Evolutionary conservation across 2,797 vertebrate species (phyloP), one percentile per base, ranked within the genome.

Genomic region (Odontamblyopus lacepedii): DNA sequence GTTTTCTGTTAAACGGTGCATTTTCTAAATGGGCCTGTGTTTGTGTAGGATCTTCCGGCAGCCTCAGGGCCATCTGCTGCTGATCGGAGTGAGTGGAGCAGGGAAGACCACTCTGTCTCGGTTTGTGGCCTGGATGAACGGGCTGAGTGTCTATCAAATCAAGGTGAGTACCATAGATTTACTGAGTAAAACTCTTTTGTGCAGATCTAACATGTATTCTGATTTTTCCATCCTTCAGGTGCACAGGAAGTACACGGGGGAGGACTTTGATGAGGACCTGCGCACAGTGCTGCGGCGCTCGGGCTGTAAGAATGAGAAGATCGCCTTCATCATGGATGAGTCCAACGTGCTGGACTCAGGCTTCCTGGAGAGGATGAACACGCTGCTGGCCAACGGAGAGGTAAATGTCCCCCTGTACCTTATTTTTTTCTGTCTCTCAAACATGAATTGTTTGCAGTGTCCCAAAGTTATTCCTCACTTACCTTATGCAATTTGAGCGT

Each of bases 51-150:
- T 99, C 86, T 99, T 99, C 95, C 97, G 98, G 61, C 98, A 99
- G 76, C 98, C 98, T 19, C 98, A 99, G 85, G 98, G 98, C 29
- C 98, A 99, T 87, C 93, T 99, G 72, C 95, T 99, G 69, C 92
- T 99, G 76, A 99, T 99, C 55, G 98, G 98, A 71, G 98, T 99
- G 71, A 99, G 98, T 12, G 98, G 98, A 70, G 98, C 98, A 23
- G 98, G 98, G 64, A 99, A 99, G 83, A 99, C 98, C 0, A 99
- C 98, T 0, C 92, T 99, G 32, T 99, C 98, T 3, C 96, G 98
- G 75, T 99, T 99, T 2, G 98, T 99, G 60, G 98, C 98, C 81
- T 99, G 98, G 98, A 99, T 99, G 98, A 99, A 99, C 0, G 98
- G 98, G 51, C 89, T 99, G 61, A 99, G 98, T 8, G 98, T 99